A percentile compares a stretch with the other conserved stretches of the same genome.
phyloP scores from a whole-genome alignment of 2,797 vertebrate species.

The Rhadinocentrus ornatus region DNA sequence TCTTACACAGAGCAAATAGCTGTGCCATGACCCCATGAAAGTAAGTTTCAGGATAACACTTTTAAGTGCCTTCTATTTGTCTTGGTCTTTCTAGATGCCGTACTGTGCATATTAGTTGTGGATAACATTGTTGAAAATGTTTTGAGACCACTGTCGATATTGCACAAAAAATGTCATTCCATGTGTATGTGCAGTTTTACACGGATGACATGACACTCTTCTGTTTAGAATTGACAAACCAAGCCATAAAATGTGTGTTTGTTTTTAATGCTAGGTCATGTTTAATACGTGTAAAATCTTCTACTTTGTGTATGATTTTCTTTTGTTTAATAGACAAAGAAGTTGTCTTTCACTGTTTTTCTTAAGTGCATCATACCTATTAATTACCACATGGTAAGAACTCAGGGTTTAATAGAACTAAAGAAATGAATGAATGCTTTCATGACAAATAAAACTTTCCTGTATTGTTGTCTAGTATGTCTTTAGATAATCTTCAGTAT shows the following conservation, averaged over 20 bases:
- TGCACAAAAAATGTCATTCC: constrained; percentile 70
- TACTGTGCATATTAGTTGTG: constrained; percentile 23
- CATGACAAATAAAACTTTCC: constrained; percentile 48
- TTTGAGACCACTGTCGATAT: constrained; percentile 49
- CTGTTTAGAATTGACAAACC: constrained; percentile 44
- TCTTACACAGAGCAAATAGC: constrained; percentile 35
- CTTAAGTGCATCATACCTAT: constrained; percentile 54
- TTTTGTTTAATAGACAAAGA: constrained; percentile 12
- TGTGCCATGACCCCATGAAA: constrained; percentile 23
- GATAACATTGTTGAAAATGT: constrained; percentile 22
- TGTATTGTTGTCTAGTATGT: constrained; percentile 48
- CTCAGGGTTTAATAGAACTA: constrained; percentile 78
- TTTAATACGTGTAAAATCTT: constrained; percentile 15
- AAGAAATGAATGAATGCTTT: constrained; percentile 54
- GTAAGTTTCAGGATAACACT: constrained; percentile 29
- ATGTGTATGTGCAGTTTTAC: constrained; percentile 57
- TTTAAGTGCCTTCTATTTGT: constrained; percentile 77
- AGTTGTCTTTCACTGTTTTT: constrained; percentile 20
- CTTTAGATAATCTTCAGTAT: constrained; percentile 45
- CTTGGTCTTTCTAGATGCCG: constrained; percentile 39
- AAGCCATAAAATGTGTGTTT: constrained; percentile 69
- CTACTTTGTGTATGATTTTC: constrained; percentile 9
- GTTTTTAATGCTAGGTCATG: constrained; percentile 13
- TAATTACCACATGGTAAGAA: constrained; percentile 58
- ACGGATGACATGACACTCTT: constrained; percentile 38